A percentile compares a stretch with the other conserved stretches of the same genome.
Conservation (phyloP, 2,888 invertebrate genomes). For the Prosopocoilus inquinatus region DNA sequence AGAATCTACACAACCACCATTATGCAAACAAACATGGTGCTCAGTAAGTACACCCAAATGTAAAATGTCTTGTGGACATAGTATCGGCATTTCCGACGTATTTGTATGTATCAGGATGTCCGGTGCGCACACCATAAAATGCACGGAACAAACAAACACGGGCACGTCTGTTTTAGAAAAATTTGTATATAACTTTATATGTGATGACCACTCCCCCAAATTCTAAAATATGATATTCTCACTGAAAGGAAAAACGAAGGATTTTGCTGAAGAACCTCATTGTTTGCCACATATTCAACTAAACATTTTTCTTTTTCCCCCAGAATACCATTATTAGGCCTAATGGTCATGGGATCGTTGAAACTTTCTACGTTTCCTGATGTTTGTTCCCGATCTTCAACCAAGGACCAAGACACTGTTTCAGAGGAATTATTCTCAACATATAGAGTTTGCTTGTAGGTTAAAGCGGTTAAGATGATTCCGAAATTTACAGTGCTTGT, state of each 20-base stretch:
- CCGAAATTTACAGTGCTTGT: slow-evolving; percentile 36
- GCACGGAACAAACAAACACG: slow-evolving; percentile 33
- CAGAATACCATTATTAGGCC: slow-evolving; percentile 10
- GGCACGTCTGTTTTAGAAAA: slow-evolving; percentile 11
- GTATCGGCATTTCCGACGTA: slow-evolving; percentile 33
- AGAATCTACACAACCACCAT: slow-evolving; percentile 28
- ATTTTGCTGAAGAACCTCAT: slow-evolving; percentile 3
- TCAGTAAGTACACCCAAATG: slow-evolving; percentile 37
- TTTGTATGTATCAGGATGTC: slow-evolving; percentile 36
- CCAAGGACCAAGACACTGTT: slow-evolving; percentile 35
- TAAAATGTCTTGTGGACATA: slow-evolving; percentile 39
- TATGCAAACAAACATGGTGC: slow-evolving; percentile 39
- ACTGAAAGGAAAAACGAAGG: background rate
- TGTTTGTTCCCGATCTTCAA: slow-evolving; percentile 28
- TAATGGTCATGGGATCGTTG: background rate
- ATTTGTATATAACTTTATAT: slow-evolving; percentile 22
- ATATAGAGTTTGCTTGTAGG: slow-evolving; percentile 27
- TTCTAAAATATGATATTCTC: background rate
- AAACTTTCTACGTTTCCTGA: background rate
- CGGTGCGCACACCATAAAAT: slow-evolving; percentile 36
- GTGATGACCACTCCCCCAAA: slow-evolving; percentile 23
- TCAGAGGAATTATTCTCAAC: slow-evolving; percentile 31
- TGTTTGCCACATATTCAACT: slow-evolving; percentile 15
- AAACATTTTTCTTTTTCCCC: slow-evolving; percentile 2
- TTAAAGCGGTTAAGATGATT: slow-evolving; percentile 11